Evolutionary conservation across 2,113 vertebrate species (phyloP).

Genomic region (Macquaria ambigua): DNA sequence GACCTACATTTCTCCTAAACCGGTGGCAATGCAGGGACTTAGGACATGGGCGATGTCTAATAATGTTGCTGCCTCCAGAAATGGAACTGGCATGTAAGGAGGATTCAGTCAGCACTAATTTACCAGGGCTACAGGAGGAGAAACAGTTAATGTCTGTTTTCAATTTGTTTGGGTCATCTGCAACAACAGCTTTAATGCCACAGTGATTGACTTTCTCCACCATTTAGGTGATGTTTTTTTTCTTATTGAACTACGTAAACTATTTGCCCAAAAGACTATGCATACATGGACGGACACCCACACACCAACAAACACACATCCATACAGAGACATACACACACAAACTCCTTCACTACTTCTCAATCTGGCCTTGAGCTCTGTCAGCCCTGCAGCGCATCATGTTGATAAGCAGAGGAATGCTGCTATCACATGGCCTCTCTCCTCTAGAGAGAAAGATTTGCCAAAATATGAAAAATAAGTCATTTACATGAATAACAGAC

Average conservation of each 20-base stretch:
- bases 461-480: constrained; percentile 71
- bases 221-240: constrained; percentile 5
- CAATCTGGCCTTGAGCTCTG: constrained; percentile 63
- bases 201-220: constrained; percentile 3
- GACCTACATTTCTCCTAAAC: constrained; percentile 83
- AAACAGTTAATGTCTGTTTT: constrained; percentile 39
- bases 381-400: constrained; percentile 52
- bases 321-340: constrained; percentile 10
- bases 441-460: constrained; percentile 56
- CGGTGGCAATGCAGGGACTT: constrained; percentile 65
- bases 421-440: constrained; percentile 56
- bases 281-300: constrained; percentile 6
- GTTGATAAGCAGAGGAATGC: constrained; percentile 60
- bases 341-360: constrained; percentile 49
- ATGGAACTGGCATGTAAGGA: constrained; percentile 47
- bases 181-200: constrained; percentile 35
- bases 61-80: constrained; percentile 67
- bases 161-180: constrained; percentile 37
- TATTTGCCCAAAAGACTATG: neutral
- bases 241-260: constrained; percentile 2
- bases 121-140: constrained; percentile 33
- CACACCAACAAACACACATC: constrained; percentile 3
- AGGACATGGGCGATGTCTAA: constrained; percentile 59
- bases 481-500: constrained; percentile 77
- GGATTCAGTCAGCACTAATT: constrained; percentile 57